Base-by-base conservation (phyloP, 2,888 invertebrate species). In the Microctonus hyperodae region DNA sequence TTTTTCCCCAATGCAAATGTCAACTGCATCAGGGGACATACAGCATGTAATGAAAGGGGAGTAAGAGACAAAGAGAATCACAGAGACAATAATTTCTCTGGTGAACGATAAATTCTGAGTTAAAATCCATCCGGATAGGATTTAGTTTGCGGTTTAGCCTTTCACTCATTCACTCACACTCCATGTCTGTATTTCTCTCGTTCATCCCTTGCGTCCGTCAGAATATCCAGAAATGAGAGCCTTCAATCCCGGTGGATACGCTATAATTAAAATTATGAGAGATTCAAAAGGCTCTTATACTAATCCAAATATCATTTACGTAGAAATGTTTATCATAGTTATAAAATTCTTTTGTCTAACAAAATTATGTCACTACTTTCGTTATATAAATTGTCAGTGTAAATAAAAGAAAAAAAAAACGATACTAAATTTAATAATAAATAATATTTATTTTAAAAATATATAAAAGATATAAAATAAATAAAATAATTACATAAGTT, bases 61-160 rank as follows among this genome's bases (percentile, higher is more conserved):
- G 23, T 25, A 22, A 44, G 40, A 58, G 22, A 37, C n/a, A 31
- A 31, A n/a, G 13, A 37, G 2, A 13, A 37, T n/a, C 51, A 40
- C 53, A 13, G 72, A 74, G 75, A 79, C 78, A 76, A 80, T 81
- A 79, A 79, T 76, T 80, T 77, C 62, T 63, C 69, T 55, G 69
- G 57, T 65, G 37, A 65, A 73, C 78, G 74, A 79, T 81, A 81
- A 79, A 80, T 81, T 81, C 70, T 74, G 74, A 76, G 79, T 78
- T 80, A 79, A 81, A 81, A 79, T 79, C 78, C 78, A 75, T 75
- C 78, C 75, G 73, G 76, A 79, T 78, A 74, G 78, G 78, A 79
- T 79, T 81, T 80, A 79, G 77, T 74, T 69, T 74, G 70, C 68
- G 70, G 72, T 73, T 75, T 77, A 75, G 71, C 73, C 50, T 40